Evolutionary conservation across 2,888 invertebrate species (phyloP), one percentile per base, ranked within the genome.

Genomic region (Tipula unca): DNA sequence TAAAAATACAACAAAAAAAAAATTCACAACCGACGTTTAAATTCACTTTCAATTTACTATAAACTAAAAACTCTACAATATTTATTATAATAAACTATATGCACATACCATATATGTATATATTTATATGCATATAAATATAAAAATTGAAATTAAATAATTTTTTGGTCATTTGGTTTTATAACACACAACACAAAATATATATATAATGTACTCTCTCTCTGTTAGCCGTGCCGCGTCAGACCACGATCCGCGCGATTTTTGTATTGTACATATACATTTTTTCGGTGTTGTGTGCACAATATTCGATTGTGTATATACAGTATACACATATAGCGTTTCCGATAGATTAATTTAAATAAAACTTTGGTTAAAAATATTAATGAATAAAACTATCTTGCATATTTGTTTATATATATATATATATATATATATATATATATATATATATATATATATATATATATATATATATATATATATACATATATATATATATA

Each of bases 31-130:
- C 48, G 48, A 48, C 48, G 48, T 32, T 32, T 32, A 32, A 48
- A 48, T 48, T 69, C 69, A 69, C 69, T 69, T 69, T 69, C 69
- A 69, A 69, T 69, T 69, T 69, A 69, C 69, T 69, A 69, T 69
- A 69, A 69, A 69, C 25, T 69, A 25, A 25, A 25, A 69, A 69
- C 10, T n/a, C n/a, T 69, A 69, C 25, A 69, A 69, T 25, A 25
- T 48, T 48, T 48, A 17, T 48, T 48, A 48, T 48, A 48, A 48
- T 48, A 48, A 48, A 48, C 17, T 17, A 48, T 69, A 69, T 10
- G 25, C 25, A 25, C 69, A 69, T 69, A 69, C 69, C 25, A 20
- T 69, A 54, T 54, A 54, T 69, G 10, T 6, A 32, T 17, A 54
- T 69, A 69, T n/a, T 3, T 69, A 69, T 69, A 25, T 69, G 69